Evolutionary conservation across 2,113 vertebrate species (phyloP), one percentile per base, ranked within the genome.

Genomic region (Danionella cerebrum): DNA sequence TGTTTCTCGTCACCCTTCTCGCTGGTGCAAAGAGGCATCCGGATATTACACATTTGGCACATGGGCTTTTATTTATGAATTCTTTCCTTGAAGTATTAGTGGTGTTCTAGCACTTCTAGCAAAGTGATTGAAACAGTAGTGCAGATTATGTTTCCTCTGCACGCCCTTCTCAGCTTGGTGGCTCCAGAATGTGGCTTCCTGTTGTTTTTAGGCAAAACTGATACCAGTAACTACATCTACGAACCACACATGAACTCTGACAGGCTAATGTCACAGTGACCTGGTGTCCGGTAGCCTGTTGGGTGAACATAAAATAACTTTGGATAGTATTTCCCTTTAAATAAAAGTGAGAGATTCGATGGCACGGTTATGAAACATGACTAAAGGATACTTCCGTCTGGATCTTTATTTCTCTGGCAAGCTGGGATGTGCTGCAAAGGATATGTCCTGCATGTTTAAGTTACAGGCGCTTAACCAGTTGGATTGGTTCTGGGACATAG

Each of bases 1-100:
- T 82, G 77, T 75, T 75, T 76, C 22, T 38, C 25, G 24, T 67
- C 22, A 45, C 69, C n/a, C 33, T 59, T 51, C 73, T 36, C 69
- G 33, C 59, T 69, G 36, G 66, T 75, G 55, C 68, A 39, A 67
- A 54, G 62, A 74, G 76, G 65, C 5, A 16, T 73, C 74, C 77
- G 81, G 84, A 88, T 87, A 87, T 87, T 87, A 73, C 79, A 71
- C 35, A 76, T 82, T 83, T 79, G 69, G 78, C 73, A 75, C 78
- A 65, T 78, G 79, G 73, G 45, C 72, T 69, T 39, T 67, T 73
- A 50, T 80, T 81, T 81, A 81, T 82, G 78, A 79, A 79, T 79
- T 77, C 77, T 79, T 79, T 77, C 76, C 72, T 68, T 82, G 79
- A 78, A 67, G 76, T 72, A 80, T 70, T 76, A 82, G 76, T 73